Percentiles rank a stretch among this genome's conserved stretches.
Conservation (phyloP, 2,797 vertebrate species). For the Botia kubotai region DNA sequence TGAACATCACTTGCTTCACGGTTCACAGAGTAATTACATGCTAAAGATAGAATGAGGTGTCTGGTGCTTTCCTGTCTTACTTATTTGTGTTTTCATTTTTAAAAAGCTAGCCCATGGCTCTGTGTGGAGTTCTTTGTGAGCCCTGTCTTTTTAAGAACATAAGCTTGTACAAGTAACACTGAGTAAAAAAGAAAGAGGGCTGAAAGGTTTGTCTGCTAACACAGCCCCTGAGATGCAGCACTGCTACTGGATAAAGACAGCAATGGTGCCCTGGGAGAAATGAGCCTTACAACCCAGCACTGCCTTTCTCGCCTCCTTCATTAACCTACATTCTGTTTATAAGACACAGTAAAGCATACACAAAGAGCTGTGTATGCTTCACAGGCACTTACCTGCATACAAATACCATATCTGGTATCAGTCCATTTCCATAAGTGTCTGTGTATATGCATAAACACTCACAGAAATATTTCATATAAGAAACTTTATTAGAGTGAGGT, state of each 20-base stretch:
- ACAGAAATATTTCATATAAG: neutral
- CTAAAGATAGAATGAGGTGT: constrained; percentile 59
- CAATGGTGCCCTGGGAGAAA: constrained; percentile 28
- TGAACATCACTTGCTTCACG: neutral
- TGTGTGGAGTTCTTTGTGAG: constrained; percentile 57
- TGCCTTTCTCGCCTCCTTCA: constrained; percentile 57
- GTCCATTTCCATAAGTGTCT: neutral
- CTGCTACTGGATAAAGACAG: constrained; percentile 23
- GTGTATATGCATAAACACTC: constrained; percentile 29
- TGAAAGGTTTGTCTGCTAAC: neutral
- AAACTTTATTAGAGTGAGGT: neutral
- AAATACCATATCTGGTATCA: constrained; percentile 3
- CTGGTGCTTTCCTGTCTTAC: constrained; percentile 59
- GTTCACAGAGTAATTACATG: constrained; percentile 65
- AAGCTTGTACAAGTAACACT: constrained; percentile 19
- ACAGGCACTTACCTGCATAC: constrained; percentile 31
- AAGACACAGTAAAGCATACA: constrained; percentile 48
- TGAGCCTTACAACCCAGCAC: constrained; percentile 41
- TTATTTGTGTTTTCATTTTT: constrained; percentile 53
- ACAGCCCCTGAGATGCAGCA: neutral
- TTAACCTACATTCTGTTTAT: constrained; percentile 63
- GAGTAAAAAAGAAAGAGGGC: constrained; percentile 19
- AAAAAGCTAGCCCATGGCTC: constrained; percentile 53
- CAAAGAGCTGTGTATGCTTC: neutral
- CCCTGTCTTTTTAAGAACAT: constrained; percentile 28